Evolutionary conservation across 2,888 invertebrate genomes (phyloP), one percentile per base, ranked within the genome.

Genomic region (Chironomus riparius): DNA sequence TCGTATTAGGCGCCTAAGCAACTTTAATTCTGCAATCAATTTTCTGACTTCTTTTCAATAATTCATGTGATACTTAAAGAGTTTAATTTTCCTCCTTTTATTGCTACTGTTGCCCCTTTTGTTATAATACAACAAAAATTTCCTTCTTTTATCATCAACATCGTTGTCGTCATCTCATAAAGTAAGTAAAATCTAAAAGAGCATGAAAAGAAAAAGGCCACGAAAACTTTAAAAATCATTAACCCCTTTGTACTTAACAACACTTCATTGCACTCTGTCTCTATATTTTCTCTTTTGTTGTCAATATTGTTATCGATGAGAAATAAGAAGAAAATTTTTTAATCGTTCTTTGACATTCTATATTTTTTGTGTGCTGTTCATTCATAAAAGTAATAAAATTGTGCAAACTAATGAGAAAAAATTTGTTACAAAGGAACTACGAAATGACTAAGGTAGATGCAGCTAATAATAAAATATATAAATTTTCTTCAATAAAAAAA

Each of bases 181-280:
- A 56, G 56, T 56, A 18, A 56, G 56, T 56, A 18, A 18, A 56
- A 7, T 65, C 47, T 48, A 48, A 70, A 21, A 38, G 38, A 38
- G 10, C 21, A 13, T 47, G 56, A 62, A 61, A 50, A 47, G 21
- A 6, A 73, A 24, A 73, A 72, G 28, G 6, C 61, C 13, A 24
- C 21, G 21, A 10, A 22, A 24, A 65, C 38, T 38, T 38, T 38
- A 47, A 22, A 74, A 68, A 68, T 61, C 74, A 74, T 74, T 74
- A 74, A 74, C 74, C 74, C 74, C 38, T 38, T 68, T 74, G 47
- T 48, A 74, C 38, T 74, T 74, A 74, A 74, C 48, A 24, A 74
- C 74, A 74, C 74, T 74, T 68, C 68, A 74, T 21, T 74, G 74
- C 74, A 13, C 68, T 68, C 68, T 13, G n/a, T 28, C 68, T 38